These are phyloP conservation scores for Brachystomella parvula DNA, from an alignment of 1,140 invertebrate species.

Conservation along the genomic window DNA sequence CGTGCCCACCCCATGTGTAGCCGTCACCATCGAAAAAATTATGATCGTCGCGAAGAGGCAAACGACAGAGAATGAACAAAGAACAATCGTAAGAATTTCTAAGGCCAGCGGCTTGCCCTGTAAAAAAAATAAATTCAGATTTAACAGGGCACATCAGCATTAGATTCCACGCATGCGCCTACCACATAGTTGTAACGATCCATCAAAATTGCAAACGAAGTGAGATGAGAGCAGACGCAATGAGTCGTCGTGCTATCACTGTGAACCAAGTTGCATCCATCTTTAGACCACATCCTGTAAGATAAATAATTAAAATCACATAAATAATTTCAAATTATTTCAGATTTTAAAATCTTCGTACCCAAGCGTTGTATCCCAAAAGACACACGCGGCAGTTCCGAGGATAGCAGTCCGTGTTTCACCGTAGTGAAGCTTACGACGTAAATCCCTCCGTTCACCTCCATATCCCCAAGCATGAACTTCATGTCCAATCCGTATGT, in stretches of 20 bases:
- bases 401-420: conserved; percentile 24
- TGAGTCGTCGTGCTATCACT: conserved; percentile 48
- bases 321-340: not conserved
- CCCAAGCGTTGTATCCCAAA: conserved; percentile 19
- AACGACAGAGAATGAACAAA: conserved; percentile 52
- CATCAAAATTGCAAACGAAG: conserved; percentile 54
- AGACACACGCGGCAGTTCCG: conserved; percentile 25
- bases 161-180: not conserved
- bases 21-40: conserved; percentile 41
- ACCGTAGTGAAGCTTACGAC: conserved; percentile 17
- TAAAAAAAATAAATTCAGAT: conserved; percentile 35
- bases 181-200: conserved; percentile 41
- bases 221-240: conserved; percentile 54
- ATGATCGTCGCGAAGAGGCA: conserved; percentile 49
- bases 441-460: not conserved
- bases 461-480: conserved; percentile 8
- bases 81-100: conserved; percentile 50
- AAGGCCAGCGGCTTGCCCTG: conserved; percentile 42
- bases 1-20: conserved; percentile 44
- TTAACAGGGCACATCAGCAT: not conserved
- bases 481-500: conserved; percentile 19
- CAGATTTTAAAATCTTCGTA: conserved; percentile 12
- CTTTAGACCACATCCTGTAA: conserved; percentile 25
- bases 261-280: conserved; percentile 46
- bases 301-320: not conserved